Evolutionary conservation across 2,797 vertebrate species (phyloP), one percentile per base, ranked within the genome.

Genomic region (Garrulus glandarius): DNA sequence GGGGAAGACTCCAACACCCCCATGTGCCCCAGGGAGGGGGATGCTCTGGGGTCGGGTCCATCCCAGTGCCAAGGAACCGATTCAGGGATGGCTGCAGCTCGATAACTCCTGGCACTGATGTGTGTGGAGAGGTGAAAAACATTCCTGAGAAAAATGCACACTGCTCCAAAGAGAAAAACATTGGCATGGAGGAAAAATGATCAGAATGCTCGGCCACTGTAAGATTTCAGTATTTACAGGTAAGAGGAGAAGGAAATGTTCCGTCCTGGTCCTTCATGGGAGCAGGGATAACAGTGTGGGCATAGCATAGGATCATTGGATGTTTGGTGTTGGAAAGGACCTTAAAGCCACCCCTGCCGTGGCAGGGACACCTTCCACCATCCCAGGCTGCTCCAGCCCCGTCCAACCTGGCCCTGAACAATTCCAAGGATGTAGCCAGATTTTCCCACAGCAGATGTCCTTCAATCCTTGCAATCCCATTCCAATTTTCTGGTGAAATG

Each of bases 261-360:
- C n/a, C 26, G 39, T 46, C 59, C 23, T 32, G 34, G 5, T 36
- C 5, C 5, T 24, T 81, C 30, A 18, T 1, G 22, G 86, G 36
- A 67, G 7, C 41, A 56, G 68, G 63, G 53, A 24, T 12, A 86
- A 17, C 41, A 17, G 15, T 5, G 50, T 11, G 19, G 74, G 52
- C 13, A 6, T 5, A 69, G 19, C 8, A 3, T 0, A 4, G 61
- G 41, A 29, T 7, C 19, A 1, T 4, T 8, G n/a, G 17, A 2
- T 26, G 15, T 4, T 50, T 70, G 9, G 57, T 24, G n/a, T 11
- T 50, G 17, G 14, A 63, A 76, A 29, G 23, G 36, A n/a, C 43
- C 36, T 30, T 0, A 34, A 44, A 44, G 5, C 20, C 71, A 23
- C 9, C 36, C 41, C 27, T 41, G 34, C 36, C 61, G 12, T 8